Conservation (phyloP, 2,888 invertebrate genomes). For the Omphaloscelis lunosa region DNA sequence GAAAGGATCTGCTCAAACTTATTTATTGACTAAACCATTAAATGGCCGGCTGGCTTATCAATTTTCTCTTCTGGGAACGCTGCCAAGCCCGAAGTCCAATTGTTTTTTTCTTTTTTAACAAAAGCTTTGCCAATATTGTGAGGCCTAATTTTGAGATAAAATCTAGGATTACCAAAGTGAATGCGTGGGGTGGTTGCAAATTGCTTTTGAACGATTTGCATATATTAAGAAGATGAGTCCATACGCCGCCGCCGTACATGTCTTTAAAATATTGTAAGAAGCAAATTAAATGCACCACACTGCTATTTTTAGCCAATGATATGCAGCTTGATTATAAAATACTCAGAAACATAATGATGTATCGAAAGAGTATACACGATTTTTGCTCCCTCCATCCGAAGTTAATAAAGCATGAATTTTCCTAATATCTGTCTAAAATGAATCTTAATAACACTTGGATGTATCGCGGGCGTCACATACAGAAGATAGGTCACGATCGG, state of each 20-base stretch:
- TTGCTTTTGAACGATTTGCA: not conserved
- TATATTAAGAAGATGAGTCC: not conserved
- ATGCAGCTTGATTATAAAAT: conserved; percentile 22
- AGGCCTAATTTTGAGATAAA: conserved; percentile 48
- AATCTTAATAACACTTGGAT: conserved; percentile 38
- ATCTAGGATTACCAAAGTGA: conserved; percentile 29
- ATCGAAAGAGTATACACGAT: conserved; percentile 30
- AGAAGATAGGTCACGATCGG: conserved; percentile 54
- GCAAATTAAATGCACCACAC: not conserved
- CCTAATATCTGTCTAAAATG: conserved; percentile 49
- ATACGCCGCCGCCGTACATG: not conserved
- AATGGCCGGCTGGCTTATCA: conserved; percentile 52
- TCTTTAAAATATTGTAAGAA: not conserved
- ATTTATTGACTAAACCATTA: conserved; percentile 55
- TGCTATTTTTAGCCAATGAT: not conserved
- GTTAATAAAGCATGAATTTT: conserved; percentile 37
- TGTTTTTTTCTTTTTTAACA: conserved; percentile 40
- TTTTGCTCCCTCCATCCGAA: conserved; percentile 15
- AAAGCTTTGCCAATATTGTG: conserved; percentile 43
- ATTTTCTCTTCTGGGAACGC: conserved; percentile 35
- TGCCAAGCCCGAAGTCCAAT: conserved; percentile 30
- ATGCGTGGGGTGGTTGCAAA: conserved; percentile 6
- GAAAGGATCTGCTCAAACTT: conserved; percentile 13
- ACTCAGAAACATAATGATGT: conserved; percentile 15
- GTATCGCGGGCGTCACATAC: conserved; percentile 48